Conservation (phyloP, 2,888 invertebrate genomes). For the Hartigia nigra region DNA sequence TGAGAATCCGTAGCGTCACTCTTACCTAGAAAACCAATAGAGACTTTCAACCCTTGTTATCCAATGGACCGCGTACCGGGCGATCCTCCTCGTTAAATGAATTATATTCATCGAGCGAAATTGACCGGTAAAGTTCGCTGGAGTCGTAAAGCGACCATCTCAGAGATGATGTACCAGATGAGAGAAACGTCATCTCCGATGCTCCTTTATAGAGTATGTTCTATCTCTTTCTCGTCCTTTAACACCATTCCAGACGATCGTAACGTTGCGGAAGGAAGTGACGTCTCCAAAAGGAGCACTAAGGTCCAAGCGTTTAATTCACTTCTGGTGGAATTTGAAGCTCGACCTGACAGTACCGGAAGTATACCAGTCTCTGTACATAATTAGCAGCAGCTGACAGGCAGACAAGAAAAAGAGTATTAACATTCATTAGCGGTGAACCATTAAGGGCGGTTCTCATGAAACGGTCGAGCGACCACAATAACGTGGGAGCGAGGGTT, state of each 20-base stretch:
- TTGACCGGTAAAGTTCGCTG: not conserved
- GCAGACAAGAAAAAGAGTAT: constrained; percentile 12
- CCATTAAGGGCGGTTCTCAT: constrained; percentile 15
- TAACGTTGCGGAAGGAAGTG: not conserved
- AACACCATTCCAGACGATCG: not conserved
- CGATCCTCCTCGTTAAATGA: not conserved
- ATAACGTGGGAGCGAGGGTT: constrained; percentile 1
- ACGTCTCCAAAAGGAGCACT: not conserved
- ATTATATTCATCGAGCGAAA: not conserved
- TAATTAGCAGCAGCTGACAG: not conserved
- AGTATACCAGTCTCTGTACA: not conserved
- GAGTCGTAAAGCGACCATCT: constrained; percentile 6
- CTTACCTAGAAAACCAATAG: not conserved
- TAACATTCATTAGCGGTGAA: constrained; percentile 7
- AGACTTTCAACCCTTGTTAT: not conserved
- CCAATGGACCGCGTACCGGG: not conserved
- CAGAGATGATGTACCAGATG: not conserved
- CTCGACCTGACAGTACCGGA: not conserved
- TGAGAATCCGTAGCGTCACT: not conserved
- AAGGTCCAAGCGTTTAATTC: not conserved
- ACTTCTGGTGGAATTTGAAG: not conserved
- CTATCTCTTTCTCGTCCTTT: not conserved
- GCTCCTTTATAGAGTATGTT: not conserved
- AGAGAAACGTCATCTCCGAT: not conserved
- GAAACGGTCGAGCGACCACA: constrained; percentile 11